These are phyloP conservation scores for Chloroceryle amazona DNA, from an alignment of 2,797 vertebrate species.

Conservation along the genomic window DNA sequence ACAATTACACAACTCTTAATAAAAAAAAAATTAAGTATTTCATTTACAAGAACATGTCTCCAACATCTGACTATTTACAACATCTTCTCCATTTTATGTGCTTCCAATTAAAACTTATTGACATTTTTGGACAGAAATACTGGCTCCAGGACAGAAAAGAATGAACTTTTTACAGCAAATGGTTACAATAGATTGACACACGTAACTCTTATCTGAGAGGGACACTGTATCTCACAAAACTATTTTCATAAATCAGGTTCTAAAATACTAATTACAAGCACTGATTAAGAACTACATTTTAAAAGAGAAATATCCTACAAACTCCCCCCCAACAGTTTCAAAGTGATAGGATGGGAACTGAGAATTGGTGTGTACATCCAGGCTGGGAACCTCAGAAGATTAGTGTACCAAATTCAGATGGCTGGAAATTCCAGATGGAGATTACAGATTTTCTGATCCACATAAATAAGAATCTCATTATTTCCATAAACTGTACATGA, in stretches of 20 bases:
- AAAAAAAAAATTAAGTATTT: background rate
- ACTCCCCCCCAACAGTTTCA: background rate
- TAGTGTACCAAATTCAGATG: background rate
- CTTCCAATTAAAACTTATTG: background rate
- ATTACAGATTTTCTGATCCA: too few relatives aligned
- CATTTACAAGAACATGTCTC: background rate
- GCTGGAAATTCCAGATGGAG: background rate
- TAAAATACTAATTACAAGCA: background rate
- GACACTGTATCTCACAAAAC: background rate
- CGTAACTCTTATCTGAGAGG: background rate
- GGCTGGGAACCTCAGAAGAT: background rate
- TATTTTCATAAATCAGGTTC: background rate
- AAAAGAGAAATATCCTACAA: background rate
- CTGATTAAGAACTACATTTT: background rate
- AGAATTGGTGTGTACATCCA: background rate
- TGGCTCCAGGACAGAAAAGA: background rate
- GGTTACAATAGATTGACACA: background rate
- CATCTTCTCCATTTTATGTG: background rate
- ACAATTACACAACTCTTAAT: background rate
- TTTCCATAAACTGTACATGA: background rate
- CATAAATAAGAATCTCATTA: background rate
- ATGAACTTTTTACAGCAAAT: background rate
- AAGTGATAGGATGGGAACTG: background rate
- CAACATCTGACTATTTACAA: background rate
- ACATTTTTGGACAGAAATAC: background rate